Evolutionary conservation across 2,888 invertebrate species (phyloP), one percentile per base, ranked within the genome.

Genomic region (Eurytoma adleriae): DNA sequence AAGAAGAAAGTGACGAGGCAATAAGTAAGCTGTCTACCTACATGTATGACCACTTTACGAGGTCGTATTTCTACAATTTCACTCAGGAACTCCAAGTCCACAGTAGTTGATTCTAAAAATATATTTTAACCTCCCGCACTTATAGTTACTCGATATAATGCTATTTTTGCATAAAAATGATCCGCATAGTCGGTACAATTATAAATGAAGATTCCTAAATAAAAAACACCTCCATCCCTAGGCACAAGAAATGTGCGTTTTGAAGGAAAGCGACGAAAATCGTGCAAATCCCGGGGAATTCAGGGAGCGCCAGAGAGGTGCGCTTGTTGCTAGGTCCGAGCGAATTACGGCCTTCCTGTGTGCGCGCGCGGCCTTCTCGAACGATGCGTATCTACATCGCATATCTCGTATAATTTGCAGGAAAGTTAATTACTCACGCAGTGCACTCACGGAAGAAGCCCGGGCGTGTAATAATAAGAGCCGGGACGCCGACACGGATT

Each of bases 361-460:
- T 83, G 18, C 16, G 64, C 48, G n/a, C 30, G 18, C 18, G 67
- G 50, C 64, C 75, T 84, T 85, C 85, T 83, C 83, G 85, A 86
- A 85, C 88, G 88, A 88, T 88, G 86, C 86, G 85, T 86, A 86
- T 86, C 87, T 86, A 52, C 20, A 18, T 76, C 80, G 79, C 82
- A 77, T 83, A 86, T 86, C 86, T 86, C 84, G 84, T 85, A 59
- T 78, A 86, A 86, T 86, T 87, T 87, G 85, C 87, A 85, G 84
- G 83, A 84, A 85, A 86, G 87, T 85, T 86, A 85, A 87, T 87
- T 87, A 87, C 87, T 87, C 88, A 87, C 88, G 88, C 88, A 87
- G 85, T 83, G 85, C 82, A 69, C 81, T 83, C 75, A 82, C 52
- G 30, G 48, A 69, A 61, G 52, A 72, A 12, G 54, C 71, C 14